A percentile compares a stretch with the other conserved stretches of the same genome.
Evolutionary conservation across 2,113 vertebrate species (phyloP).

Genomic region (Cacatua alba): DNA sequence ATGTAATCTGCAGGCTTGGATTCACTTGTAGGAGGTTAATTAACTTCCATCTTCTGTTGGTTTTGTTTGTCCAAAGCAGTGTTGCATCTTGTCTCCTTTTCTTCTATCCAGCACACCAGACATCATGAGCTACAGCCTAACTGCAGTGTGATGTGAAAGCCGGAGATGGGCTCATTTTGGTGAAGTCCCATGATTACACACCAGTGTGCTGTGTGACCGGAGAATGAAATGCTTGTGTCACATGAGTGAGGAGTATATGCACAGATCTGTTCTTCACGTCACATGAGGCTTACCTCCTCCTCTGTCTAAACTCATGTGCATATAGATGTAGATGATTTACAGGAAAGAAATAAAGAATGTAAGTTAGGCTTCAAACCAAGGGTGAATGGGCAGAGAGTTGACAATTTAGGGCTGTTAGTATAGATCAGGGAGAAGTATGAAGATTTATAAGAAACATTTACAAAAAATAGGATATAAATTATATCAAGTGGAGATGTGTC

Average conservation of each 20-base stretch:
- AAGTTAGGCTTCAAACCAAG: neutral
- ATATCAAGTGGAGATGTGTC: neutral
- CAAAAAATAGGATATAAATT: neutral
- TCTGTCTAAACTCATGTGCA: neutral
- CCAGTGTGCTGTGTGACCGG: accelerated
- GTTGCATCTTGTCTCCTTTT: neutral
- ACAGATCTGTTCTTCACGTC: accelerated
- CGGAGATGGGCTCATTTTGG: neutral
- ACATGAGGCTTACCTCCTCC: neutral
- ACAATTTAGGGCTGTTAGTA: neutral
- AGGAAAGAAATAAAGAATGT: neutral
- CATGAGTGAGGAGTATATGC: neutral
- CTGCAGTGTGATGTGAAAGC: neutral
- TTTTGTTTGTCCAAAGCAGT: neutral
- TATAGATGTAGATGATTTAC: neutral
- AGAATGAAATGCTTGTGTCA: neutral
- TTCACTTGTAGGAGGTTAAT: neutral
- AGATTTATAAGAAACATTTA: neutral
- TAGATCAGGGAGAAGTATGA: neutral
- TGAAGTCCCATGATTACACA: neutral
- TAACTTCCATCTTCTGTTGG: neutral
- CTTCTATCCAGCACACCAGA: neutral
- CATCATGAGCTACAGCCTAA: neutral
- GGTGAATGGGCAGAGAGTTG: neutral
- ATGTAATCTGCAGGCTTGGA: neutral